Conservation (phyloP, 1,140 invertebrate genomes). For the Rhizoglyphus robini region DNA sequence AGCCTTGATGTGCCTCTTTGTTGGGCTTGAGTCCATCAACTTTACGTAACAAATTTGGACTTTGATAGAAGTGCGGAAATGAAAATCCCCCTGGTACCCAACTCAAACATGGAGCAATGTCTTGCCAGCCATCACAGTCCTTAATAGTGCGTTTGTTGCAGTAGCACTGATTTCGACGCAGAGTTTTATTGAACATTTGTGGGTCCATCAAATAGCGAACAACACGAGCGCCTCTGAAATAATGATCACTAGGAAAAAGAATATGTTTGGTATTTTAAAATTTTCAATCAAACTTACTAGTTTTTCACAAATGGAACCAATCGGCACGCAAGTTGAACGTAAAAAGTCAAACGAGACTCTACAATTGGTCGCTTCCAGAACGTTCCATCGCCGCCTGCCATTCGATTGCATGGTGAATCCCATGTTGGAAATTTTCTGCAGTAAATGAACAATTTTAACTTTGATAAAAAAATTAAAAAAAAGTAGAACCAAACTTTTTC, state of each 20-base stretch:
- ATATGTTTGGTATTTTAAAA: too few relatives aligned
- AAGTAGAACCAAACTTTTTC: too few relatives aligned
- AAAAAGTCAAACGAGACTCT: background rate
- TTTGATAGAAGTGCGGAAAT: slow-evolving; percentile 2
- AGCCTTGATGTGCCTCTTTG: background rate
- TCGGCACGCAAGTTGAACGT: background rate
- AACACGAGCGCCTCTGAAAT: too few relatives aligned
- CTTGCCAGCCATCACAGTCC: background rate
- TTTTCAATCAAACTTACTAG: background rate
- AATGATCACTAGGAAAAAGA: too few relatives aligned
- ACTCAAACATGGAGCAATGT: background rate
- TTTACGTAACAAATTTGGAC: background rate
- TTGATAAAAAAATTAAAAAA: background rate
- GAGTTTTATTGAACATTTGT: background rate
- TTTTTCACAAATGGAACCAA: background rate
- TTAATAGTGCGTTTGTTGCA: background rate
- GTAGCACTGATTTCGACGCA: background rate
- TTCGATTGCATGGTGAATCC: background rate
- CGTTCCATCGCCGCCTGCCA: background rate
- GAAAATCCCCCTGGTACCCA: background rate
- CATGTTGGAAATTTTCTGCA: background rate
- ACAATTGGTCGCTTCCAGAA: background rate
- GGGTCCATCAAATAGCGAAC: background rate
- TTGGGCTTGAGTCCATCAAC: background rate
- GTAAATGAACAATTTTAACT: background rate